Evolutionary conservation across 2,797 vertebrate species (phyloP).

Genomic region (Rhynchotus rufescens): DNA sequence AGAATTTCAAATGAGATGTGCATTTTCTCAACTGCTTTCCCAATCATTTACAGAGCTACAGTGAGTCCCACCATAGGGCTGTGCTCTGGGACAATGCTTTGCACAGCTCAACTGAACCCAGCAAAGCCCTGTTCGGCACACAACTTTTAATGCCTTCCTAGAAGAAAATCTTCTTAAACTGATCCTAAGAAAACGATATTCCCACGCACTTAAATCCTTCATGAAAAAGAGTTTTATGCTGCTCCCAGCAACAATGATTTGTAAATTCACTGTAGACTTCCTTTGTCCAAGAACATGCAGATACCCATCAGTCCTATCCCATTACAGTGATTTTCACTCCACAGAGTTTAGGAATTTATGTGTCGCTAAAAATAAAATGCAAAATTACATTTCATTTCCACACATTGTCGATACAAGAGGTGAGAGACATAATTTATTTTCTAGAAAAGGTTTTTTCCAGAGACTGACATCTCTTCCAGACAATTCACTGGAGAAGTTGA

Average conservation of each 20-base stretch:
- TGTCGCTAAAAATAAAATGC: neutral
- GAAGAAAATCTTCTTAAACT: neutral
- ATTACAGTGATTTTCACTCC: neutral
- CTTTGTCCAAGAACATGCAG: neutral
- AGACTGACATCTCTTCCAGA: neutral
- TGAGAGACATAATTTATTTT: neutral
- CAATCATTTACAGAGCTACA: neutral
- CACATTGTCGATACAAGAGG: neutral
- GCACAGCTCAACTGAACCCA: neutral
- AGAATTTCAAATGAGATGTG: neutral
- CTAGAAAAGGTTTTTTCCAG: neutral
- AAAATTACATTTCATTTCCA: neutral
- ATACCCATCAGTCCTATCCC: neutral
- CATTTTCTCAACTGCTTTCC: neutral
- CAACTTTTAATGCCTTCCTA: neutral
- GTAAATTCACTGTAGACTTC: neutral
- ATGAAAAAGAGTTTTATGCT: neutral
- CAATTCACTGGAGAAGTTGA: neutral
- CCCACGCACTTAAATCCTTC: neutral
- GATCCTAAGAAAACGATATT: neutral
- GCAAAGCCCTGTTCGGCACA: neutral
- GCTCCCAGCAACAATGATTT: neutral
- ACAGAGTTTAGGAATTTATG: neutral
- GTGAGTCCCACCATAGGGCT: neutral
- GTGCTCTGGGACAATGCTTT: neutral